phyloP scores from a whole-genome alignment of 2,797 vertebrate species.

The Halcyon chelicuti region DNA sequence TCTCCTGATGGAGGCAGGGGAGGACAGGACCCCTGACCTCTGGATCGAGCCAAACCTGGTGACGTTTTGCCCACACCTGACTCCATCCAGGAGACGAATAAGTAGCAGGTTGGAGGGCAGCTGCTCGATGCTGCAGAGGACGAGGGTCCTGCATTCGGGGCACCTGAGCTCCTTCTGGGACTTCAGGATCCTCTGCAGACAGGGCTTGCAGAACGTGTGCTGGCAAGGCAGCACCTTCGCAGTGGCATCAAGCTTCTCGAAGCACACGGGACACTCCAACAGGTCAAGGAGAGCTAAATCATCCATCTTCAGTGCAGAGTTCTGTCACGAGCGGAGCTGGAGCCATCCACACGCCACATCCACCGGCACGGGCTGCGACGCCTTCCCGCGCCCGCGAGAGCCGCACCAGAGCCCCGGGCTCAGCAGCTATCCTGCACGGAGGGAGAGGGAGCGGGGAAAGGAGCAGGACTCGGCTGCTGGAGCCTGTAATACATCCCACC shows the following conservation, averaged over 20 bases:
- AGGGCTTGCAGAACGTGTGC: conserved; percentile 92
- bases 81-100: conserved; percentile 86
- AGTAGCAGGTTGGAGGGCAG: conserved; percentile 89
- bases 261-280: conserved; percentile 92
- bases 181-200: conserved; percentile 86
- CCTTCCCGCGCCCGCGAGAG: neutral
- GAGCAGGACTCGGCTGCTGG: conserved; percentile 52
- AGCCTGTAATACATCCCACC: conserved; percentile 66
- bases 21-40: conserved; percentile 71
- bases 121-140: conserved; percentile 85
- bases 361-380: neutral
- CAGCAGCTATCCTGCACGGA: conserved; percentile 31
- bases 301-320: conserved; percentile 82
- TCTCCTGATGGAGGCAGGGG: conserved; percentile 72
- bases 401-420: neutral
- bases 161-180: conserved; percentile 86
- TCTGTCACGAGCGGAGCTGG: neutral
- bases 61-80: conserved; percentile 67
- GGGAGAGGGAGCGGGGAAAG: conserved; percentile 35
- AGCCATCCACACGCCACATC: conserved; percentile 45
- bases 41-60: conserved; percentile 69
- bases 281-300: conserved; percentile 85
- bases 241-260: conserved; percentile 86
- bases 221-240: conserved; percentile 95
- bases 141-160: conserved; percentile 87